Conservation (phyloP, 2,888 invertebrate species). For the Melanotus villosus region DNA sequence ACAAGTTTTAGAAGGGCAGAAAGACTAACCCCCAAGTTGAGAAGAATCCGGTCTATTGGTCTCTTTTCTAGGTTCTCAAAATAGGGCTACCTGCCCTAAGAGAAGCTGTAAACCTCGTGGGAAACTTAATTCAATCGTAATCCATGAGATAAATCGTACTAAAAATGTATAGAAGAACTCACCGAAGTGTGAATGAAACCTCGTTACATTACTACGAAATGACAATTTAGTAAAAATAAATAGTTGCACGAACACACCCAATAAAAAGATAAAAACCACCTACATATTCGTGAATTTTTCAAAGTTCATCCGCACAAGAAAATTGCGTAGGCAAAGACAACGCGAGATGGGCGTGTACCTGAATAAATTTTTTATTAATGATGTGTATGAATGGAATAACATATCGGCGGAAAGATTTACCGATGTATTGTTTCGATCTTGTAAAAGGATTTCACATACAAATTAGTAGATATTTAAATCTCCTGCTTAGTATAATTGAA, state of each 20-base stretch:
- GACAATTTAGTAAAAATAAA: background rate
- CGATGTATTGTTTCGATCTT: slow-evolving; percentile 1
- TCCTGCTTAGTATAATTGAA: too few relatives aligned
- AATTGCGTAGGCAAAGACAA: slow-evolving; percentile 29
- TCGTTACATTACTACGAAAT: too few relatives aligned
- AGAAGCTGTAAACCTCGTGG: slow-evolving; percentile 37
- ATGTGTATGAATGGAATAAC: slow-evolving; percentile 16
- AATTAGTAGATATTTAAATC: background rate
- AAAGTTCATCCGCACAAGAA: slow-evolving; percentile 21
- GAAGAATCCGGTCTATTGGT: slow-evolving; percentile 38
- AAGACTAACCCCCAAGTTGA: background rate
- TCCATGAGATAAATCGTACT: background rate
- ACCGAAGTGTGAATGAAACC: background rate
- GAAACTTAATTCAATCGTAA: slow-evolving; percentile 20
- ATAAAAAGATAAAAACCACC: slow-evolving; percentile 1
- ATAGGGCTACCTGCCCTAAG: background rate
- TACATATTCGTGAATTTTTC: slow-evolving; percentile 10
- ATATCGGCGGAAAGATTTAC: slow-evolving; percentile 16
- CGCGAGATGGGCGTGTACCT: slow-evolving; percentile 20
- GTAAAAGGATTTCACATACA: background rate
- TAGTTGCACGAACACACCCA: background rate
- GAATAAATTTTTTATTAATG: slow-evolving; percentile 25
- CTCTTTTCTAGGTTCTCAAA: background rate
- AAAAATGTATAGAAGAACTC: background rate
- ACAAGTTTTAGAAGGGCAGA: background rate